phyloP scores from a whole-genome alignment of 1,140 invertebrate genomes.

The Diorhabda elongata region DNA sequence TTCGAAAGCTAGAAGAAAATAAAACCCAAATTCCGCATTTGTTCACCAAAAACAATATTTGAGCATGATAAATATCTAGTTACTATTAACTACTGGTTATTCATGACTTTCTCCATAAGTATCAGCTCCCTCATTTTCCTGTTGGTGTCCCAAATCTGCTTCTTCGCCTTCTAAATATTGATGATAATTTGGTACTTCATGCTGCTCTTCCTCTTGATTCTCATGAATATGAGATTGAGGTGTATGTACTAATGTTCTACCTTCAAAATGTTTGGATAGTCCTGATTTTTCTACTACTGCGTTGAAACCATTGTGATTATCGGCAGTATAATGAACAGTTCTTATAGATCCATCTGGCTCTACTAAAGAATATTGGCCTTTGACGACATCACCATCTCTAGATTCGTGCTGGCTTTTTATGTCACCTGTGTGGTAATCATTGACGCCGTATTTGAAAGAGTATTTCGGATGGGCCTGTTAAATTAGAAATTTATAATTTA shows the following conservation, averaged over 20 bases:
- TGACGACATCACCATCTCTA: constrained; percentile 61
- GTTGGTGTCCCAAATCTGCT: not conserved
- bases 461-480: constrained; percentile 58
- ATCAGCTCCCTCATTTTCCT: not conserved
- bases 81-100: too few species aligned
- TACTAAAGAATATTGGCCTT: constrained; percentile 58
- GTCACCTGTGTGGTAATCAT: constrained; percentile 62
- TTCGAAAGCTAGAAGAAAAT: too few species aligned
- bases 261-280: constrained; percentile 6
- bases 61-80: too few species aligned
- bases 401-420: constrained; percentile 63
- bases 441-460: constrained; percentile 61
- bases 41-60: too few species aligned
- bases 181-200: not conserved
- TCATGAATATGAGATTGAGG: not conserved
- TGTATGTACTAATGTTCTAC: not conserved
- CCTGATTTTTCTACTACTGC: constrained; percentile 51
- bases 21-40: too few species aligned
- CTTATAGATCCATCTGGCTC: constrained; percentile 63
- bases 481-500: not conserved
- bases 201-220: not conserved
- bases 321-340: constrained; percentile 50
- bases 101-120: too few species aligned
- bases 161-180: not conserved
- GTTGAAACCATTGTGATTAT: constrained; percentile 40